Evolutionary conservation across 2,113 vertebrate genomes (phyloP).

Genomic region (Odocoileus virginianus): DNA sequence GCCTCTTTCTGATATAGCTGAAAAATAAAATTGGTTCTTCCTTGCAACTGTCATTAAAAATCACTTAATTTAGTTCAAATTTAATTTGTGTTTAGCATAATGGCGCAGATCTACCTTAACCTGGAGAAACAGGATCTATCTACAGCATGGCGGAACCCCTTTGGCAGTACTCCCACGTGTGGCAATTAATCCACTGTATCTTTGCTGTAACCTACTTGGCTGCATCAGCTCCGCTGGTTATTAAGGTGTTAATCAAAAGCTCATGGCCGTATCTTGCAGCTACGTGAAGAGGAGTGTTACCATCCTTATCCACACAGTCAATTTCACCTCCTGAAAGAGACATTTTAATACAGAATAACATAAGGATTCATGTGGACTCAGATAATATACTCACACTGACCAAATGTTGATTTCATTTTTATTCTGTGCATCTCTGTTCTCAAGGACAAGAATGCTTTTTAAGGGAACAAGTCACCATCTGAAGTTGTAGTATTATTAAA

Average conservation of each 20-base stretch:
- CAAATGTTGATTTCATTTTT: background rate
- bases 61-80: background rate
- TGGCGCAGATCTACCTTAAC: background rate
- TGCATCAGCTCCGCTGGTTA: conserved; percentile 93
- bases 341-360: conserved; percentile 49
- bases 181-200: background rate
- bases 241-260: conserved; percentile 96
- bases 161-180: background rate
- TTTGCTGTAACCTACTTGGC: conserved; percentile 85
- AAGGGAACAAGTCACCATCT: background rate
- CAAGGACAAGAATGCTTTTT: background rate
- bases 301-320: conserved; percentile 95
- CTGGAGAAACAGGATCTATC: background rate
- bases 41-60: conserved; percentile 1
- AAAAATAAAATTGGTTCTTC: conserved; percentile 10
- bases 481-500: background rate
- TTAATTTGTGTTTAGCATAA: conserved; percentile 42
- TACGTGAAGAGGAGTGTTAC: conserved; percentile 96
- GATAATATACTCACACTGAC: background rate
- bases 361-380: background rate
- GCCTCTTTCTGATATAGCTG: background rate
- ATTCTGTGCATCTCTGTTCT: background rate
- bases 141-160: background rate
- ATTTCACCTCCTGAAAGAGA: conserved; percentile 91
- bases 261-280: conserved; percentile 96